Evolutionary conservation across 2,797 vertebrate species (phyloP).

Genomic region (Tauraco hartlaubi): DNA sequence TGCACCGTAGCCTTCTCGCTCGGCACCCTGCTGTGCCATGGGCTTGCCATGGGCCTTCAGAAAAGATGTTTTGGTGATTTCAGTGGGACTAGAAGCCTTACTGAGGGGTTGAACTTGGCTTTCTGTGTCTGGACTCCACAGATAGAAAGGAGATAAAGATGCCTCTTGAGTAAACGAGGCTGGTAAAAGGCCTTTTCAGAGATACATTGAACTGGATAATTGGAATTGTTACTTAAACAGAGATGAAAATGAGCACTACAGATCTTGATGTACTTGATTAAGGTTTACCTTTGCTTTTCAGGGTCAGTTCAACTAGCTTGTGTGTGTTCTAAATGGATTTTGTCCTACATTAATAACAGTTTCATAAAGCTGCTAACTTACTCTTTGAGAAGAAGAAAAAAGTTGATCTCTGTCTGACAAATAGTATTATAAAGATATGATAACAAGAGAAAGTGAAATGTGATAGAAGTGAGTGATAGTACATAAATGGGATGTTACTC

Average conservation of each 20-base stretch:
- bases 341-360: neutral
- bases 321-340: neutral
- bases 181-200: neutral
- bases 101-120: neutral
- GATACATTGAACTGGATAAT: neutral
- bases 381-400: neutral
- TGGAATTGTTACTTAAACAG: slow-evolving; percentile 9
- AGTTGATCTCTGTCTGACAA: neutral
- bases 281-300: neutral
- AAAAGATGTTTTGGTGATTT: neutral
- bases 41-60: neutral
- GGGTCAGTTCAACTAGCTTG: neutral
- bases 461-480: neutral
- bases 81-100: neutral
- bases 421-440: neutral
- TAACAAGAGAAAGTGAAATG: neutral
- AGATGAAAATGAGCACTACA: neutral
- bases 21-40: rapidly evolving
- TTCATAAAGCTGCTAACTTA: neutral
- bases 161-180: neutral
- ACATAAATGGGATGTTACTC: neutral
- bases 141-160: neutral
- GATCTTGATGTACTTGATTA: neutral
- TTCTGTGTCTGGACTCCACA: neutral
- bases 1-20: neutral